phyloP scores from a whole-genome alignment of 2,113 vertebrate genomes.

The Oncorhynchus kisutch region DNA sequence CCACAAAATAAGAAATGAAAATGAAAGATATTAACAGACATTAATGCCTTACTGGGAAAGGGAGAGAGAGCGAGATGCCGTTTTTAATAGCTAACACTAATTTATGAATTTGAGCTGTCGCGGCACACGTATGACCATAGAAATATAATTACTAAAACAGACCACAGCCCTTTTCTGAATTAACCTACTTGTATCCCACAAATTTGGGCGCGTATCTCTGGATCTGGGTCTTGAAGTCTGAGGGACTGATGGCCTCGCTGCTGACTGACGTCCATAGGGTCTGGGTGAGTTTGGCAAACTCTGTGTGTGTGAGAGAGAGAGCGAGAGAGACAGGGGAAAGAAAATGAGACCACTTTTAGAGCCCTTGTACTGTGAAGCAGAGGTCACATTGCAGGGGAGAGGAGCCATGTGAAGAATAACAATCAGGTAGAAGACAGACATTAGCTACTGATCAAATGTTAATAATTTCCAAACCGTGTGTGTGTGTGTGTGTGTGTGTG shows the following conservation, averaged over 20 bases:
- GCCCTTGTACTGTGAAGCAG: not conserved
- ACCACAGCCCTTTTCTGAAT: too few species aligned
- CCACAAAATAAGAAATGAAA: not conserved
- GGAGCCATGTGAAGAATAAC: not conserved
- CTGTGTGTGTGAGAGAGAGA: slow-evolving; percentile 54
- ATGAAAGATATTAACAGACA: not conserved
- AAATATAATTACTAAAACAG: not conserved
- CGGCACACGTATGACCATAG: too few species aligned
- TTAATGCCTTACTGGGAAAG: not conserved
- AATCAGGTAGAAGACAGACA: not conserved
- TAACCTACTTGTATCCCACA: slow-evolving; percentile 89
- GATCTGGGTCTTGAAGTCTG: slow-evolving; percentile 92
- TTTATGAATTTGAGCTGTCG: too few species aligned
- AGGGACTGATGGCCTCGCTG: slow-evolving; percentile 87
- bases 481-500: too few species aligned
- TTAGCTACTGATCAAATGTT: not conserved
- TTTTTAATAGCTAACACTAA: not conserved
- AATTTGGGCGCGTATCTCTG: slow-evolving; percentile 92
- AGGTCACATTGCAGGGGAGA: not conserved
- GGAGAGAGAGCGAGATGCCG: not conserved
- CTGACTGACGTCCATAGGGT: slow-evolving; percentile 86
- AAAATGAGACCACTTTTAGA: not conserved
- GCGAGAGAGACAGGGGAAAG: not conserved
- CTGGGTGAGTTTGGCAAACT: slow-evolving; percentile 92
- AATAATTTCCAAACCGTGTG: not conserved